A percentile compares a stretch with the other conserved stretches of the same genome.
phyloP scores from a whole-genome alignment of 2,888 invertebrate genomes.

The Agrotis segetum region DNA sequence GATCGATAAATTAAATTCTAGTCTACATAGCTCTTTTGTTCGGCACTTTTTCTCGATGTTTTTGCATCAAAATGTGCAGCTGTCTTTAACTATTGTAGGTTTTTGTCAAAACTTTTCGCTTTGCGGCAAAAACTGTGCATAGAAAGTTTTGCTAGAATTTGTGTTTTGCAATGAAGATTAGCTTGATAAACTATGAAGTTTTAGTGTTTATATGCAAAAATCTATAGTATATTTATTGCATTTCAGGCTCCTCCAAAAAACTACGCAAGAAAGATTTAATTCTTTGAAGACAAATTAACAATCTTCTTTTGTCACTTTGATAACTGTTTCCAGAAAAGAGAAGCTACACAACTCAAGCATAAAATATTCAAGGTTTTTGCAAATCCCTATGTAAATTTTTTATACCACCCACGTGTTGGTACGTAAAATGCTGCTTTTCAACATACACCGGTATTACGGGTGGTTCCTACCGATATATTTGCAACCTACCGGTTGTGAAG shows the following conservation, averaged over 20 bases:
- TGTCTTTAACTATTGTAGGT: constrained; percentile 2
- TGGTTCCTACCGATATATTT: constrained; percentile 41
- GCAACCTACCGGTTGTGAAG: constrained; percentile 44
- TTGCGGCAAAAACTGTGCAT: constrained; percentile 12
- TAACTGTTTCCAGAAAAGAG: neutral
- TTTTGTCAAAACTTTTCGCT: constrained; percentile 21
- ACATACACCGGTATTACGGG: constrained; percentile 13
- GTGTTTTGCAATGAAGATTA: no score
- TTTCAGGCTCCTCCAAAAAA: neutral
- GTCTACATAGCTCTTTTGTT: constrained; percentile 4
- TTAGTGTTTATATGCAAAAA: neutral
- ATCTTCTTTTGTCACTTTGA: neutral
- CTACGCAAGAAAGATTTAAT: no score
- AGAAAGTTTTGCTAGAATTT: constrained; percentile 23
- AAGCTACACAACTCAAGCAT: neutral
- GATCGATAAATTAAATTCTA: constrained; percentile 16
- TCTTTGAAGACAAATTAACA: neutral
- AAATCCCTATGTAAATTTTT: neutral
- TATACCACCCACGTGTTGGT: neutral
- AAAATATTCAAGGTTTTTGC: neutral
- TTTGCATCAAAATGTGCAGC: constrained; percentile 13
- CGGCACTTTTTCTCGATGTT: neutral
- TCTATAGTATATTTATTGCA: neutral
- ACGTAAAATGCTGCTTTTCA: constrained; percentile 38
- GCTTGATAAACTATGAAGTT: neutral